phyloP scores from a whole-genome alignment of 2,888 invertebrate species.

The Thecocarcelia acutangulata region DNA sequence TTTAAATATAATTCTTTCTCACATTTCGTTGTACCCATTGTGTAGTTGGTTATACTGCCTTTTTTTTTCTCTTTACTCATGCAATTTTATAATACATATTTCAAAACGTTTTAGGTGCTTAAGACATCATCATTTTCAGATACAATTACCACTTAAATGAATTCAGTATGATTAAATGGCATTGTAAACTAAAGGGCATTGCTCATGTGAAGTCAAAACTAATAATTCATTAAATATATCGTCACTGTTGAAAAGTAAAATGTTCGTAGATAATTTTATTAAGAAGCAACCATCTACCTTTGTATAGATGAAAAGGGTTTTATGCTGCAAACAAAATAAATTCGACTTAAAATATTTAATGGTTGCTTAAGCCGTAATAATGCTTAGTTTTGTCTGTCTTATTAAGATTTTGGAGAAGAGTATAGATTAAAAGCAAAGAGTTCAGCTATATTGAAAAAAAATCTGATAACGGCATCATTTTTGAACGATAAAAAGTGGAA shows the following conservation, averaged over 20 bases:
- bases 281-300: too few species aligned
- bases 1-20: constrained; percentile 44
- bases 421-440: too few species aligned
- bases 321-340: too few species aligned
- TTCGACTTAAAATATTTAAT: too few species aligned
- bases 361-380: too few species aligned
- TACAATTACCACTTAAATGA: constrained; percentile 44
- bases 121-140: constrained; percentile 20
- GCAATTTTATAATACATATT: constrained; percentile 51
- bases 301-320: too few species aligned
- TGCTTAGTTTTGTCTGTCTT: too few species aligned
- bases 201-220: neutral
- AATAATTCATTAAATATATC: constrained; percentile 25
- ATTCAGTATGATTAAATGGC: constrained; percentile 24
- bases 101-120: constrained; percentile 35
- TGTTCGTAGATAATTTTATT: too few species aligned
- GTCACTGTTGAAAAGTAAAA: constrained; percentile 1
- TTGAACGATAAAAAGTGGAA: too few species aligned
- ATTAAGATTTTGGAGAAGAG: too few species aligned
- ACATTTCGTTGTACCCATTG: constrained; percentile 8
- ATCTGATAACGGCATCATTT: too few species aligned
- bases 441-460: too few species aligned
- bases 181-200: constrained; percentile 16
- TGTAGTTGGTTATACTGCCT: neutral
- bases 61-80: constrained; percentile 36